phyloP scores from a whole-genome alignment of 1,140 invertebrate genomes.

The Drosophila parabipectinata region DNA sequence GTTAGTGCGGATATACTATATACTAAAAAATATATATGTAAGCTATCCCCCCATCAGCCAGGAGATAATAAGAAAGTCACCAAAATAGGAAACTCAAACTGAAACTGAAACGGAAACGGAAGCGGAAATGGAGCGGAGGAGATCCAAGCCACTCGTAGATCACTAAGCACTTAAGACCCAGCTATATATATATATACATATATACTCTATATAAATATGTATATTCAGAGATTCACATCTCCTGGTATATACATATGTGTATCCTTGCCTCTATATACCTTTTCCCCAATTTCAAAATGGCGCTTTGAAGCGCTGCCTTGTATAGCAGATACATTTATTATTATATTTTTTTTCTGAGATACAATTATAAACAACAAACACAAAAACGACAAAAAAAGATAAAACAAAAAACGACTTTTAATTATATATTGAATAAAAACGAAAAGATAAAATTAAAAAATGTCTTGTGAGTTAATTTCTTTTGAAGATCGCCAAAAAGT shows the following conservation, averaged over 20 bases:
- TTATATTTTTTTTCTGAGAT: conserved; percentile 65
- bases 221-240: background rate
- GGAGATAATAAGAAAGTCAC: conserved; percentile 52
- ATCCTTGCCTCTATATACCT: conserved; percentile 18
- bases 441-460: conserved; percentile 27
- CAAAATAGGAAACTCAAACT: conserved; percentile 31
- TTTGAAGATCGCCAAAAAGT: background rate
- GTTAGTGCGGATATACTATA: conserved; percentile 65
- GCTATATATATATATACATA: conserved; percentile 13
- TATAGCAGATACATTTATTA: conserved; percentile 47
- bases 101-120: conserved; percentile 28
- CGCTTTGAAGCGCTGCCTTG: conserved; percentile 8
- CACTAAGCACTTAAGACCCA: conserved; percentile 46
- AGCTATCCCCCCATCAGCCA: conserved; percentile 38
- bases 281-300: background rate
- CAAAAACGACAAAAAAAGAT: background rate
- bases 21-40: conserved; percentile 64
- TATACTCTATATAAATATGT: conserved; percentile 14
- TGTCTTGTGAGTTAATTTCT: background rate
- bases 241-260: conserved; percentile 2
- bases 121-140: conserved; percentile 17
- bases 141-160: conserved; percentile 65
- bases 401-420: conserved; percentile 49
- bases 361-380: conserved; percentile 32
- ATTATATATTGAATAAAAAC: conserved; percentile 54